These are phyloP conservation scores for Pinna nobilis DNA, from an alignment of 1,140 invertebrate genomes.

Conservation along the genomic window DNA sequence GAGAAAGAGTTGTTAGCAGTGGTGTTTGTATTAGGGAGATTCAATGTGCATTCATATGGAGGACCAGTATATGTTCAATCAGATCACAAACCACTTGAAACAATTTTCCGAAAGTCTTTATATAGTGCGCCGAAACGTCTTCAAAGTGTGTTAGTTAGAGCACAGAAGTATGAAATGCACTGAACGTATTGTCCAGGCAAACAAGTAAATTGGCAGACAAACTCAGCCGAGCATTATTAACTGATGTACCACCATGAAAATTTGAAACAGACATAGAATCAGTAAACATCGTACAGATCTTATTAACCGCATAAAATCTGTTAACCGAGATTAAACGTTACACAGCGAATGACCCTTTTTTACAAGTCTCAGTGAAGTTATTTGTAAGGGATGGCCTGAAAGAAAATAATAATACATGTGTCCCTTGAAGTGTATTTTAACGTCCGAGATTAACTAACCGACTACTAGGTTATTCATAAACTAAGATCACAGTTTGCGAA, in stretches of 20 bases:
- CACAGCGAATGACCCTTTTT: constrained; percentile 1
- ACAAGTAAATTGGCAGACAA: constrained; percentile 15
- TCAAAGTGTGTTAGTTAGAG: constrained; percentile 49
- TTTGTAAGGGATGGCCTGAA: constrained; percentile 24
- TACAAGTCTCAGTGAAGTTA: neutral
- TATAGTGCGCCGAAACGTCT: no score
- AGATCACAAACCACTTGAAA: no score
- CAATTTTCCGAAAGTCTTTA: no score
- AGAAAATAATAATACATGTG: neutral
- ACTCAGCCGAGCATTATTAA: constrained; percentile 9
- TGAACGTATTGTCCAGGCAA: constrained; percentile 36
- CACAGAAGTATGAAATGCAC: constrained; percentile 37
- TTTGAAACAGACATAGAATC: neutral
- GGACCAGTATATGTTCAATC: no score
- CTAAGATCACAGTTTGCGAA: constrained; percentile 33
- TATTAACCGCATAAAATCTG: neutral
- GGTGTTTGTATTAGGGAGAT: no score
- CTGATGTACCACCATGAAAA: neutral
- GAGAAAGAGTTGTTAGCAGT: no score
- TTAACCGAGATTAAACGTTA: constrained; percentile 5
- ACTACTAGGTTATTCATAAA: constrained; percentile 28
- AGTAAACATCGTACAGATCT: constrained; percentile 17
- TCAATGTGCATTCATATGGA: no score
- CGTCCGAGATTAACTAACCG: constrained; percentile 32
- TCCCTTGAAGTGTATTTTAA: constrained; percentile 19